These are phyloP conservation scores for Pasiphila rectangulata DNA, from an alignment of 2,888 invertebrate genomes.

Conservation along the genomic window DNA sequence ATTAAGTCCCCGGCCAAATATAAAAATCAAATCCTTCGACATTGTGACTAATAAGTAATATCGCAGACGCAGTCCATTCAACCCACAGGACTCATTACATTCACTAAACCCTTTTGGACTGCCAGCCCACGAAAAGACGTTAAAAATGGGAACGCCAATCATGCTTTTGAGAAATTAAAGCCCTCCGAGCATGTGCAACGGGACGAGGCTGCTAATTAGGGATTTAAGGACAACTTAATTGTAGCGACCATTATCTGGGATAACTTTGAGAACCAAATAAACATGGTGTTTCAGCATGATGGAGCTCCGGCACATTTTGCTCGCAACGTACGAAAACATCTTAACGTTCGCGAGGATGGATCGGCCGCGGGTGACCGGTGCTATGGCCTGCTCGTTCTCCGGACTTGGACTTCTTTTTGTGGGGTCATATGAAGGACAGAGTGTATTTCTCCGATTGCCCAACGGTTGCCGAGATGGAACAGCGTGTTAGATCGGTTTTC, in stretches of 20 bases:
- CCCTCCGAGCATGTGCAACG: conserved; percentile 32
- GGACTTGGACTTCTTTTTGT: too few relatives aligned
- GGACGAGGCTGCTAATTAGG: conserved; percentile 33
- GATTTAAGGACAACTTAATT: conserved; percentile 34
- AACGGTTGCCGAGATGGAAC: too few relatives aligned
- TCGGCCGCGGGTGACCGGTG: too few relatives aligned
- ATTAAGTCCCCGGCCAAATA: conserved; percentile 28
- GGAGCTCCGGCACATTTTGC: too few relatives aligned
- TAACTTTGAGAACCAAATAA: too few relatives aligned
- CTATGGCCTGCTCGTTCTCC: too few relatives aligned
- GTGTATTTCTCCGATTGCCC: too few relatives aligned
- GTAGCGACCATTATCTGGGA: conserved; percentile 35
- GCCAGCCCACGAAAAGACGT: conserved; percentile 30
- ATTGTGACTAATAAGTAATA: conserved; percentile 33
- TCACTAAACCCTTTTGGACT: conserved; percentile 34
- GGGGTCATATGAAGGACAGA: too few relatives aligned
- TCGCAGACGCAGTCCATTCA: conserved; percentile 35
- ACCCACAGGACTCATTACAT: conserved; percentile 41
- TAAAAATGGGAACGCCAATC: conserved; percentile 29
- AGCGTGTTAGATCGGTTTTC: too few relatives aligned
- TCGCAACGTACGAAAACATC: too few relatives aligned
- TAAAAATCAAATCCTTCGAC: conserved; percentile 31
- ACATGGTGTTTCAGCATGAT: too few relatives aligned
- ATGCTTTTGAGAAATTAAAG: conserved; percentile 32
- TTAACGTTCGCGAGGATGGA: too few relatives aligned